These are phyloP conservation scores for Leptinotarsa lineolata DNA, from an alignment of 1,140 invertebrate species.

Conservation along the genomic window DNA sequence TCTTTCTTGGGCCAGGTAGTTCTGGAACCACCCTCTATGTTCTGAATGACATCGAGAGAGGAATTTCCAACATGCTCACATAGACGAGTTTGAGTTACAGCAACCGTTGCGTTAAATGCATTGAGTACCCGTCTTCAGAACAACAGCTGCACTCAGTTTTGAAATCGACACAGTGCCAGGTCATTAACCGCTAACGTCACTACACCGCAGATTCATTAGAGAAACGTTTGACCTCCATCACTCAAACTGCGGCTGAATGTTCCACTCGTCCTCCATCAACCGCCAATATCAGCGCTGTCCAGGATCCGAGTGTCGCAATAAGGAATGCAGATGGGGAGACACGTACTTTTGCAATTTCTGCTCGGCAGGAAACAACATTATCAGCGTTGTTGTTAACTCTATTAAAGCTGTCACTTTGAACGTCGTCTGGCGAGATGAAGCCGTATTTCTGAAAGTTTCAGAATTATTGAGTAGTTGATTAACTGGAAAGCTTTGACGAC, in stretches of 20 bases:
- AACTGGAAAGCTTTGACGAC: neutral
- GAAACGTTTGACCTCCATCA: constrained; percentile 31
- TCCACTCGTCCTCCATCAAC: constrained; percentile 32
- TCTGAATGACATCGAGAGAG: no score
- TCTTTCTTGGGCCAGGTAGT: no score
- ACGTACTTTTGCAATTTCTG: constrained; percentile 16
- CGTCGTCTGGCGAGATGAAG: neutral
- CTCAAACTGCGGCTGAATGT: constrained; percentile 31
- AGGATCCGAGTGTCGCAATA: neutral
- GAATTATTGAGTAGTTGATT: constrained; percentile 3
- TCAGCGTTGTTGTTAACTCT: constrained; percentile 13
- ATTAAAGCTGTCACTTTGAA: neutral
- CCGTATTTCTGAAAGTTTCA: neutral
- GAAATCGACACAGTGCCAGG: neutral
- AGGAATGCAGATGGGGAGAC: neutral
- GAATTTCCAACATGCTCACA: no score
- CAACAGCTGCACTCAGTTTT: no score
- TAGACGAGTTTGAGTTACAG: no score
- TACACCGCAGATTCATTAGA: constrained; percentile 34
- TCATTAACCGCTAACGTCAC: constrained; percentile 30
- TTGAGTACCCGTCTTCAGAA: no score
- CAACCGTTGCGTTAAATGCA: no score
- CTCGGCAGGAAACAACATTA: constrained; percentile 15
- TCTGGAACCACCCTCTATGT: no score
- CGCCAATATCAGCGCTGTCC: constrained; percentile 26